Evolutionary conservation across 1,140 invertebrate species (phyloP), one percentile per base, ranked within the genome.

Genomic region (Octopus sinensis): DNA sequence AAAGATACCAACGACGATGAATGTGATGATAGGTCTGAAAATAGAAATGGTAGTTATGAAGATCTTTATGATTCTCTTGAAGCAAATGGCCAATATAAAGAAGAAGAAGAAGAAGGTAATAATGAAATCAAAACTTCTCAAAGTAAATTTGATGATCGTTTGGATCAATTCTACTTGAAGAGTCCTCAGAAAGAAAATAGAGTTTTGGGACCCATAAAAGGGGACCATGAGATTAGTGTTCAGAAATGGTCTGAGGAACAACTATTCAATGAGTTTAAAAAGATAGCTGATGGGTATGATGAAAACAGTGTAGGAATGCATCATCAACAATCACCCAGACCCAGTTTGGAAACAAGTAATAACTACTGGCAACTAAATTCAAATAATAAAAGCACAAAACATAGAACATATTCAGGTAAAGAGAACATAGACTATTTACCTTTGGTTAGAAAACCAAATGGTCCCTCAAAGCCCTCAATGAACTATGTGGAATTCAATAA

Each of bases 51-150:
- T 51, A 23, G 30, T 73, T n/a, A 6, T 13, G 43, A 77, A 6
- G 17, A 77, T 43, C 52, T 77, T 51, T 53, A 77, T 17, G 76
- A 77, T 51, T 77, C 76, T 13, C 76, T 77, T 77, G 76, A 77
- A 51, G 52, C 52, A 9, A 51, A 77, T 5, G 5, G 52, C 13
- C 76, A n/a, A 51, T 5, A 6, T 30, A 6, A 13, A 9, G 6
- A 5, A 30, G 5, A 53, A 30, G 76, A 43, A 6, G 43, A 7
- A 2, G 7, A 52, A 6, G 23, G 13, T 9, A 12, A 4, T 17
- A 1, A 13, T 6, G 52, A 51, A 23, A 13, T 13, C 6, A 77
- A 77, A 1, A 6, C 30, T 6, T 77, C 17, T 6, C 68, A 17
- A 13, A 13, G 17, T 6, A 23, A 13, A 10, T 73, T 73, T 13